These are phyloP conservation scores for Drosophila sechellia DNA, from an alignment of 1,140 invertebrate genomes.

Conservation along the genomic window DNA sequence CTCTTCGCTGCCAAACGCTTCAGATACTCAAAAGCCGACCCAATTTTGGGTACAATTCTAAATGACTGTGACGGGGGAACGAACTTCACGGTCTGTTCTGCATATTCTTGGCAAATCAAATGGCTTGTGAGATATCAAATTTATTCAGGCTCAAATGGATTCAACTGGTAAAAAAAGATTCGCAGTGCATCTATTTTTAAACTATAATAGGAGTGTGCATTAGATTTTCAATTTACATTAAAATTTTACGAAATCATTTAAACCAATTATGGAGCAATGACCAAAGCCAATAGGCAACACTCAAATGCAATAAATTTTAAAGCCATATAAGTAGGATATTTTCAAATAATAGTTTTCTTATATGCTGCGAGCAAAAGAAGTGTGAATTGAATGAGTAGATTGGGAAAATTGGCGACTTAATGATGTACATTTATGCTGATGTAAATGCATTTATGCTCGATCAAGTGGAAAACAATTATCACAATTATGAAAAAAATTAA, in stretches of 20 bases:
- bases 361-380: neutral
- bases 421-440: conserved; percentile 57
- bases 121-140: neutral
- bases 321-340: neutral
- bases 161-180: neutral
- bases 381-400: neutral
- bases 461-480: conserved; percentile 61
- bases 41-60: conserved; percentile 12
- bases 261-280: conserved; percentile 18
- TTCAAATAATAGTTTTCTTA: conserved; percentile 20
- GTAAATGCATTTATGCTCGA: conserved; percentile 51
- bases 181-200: neutral
- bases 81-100: neutral
- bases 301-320: conserved; percentile 30
- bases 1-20: conserved; percentile 25
- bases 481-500: conserved; percentile 32
- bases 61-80: conserved; percentile 5
- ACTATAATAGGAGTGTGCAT: conserved; percentile 9
- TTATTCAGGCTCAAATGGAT: neutral
- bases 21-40: conserved; percentile 12
- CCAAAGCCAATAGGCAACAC: conserved; percentile 23
- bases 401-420: conserved; percentile 16
- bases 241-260: conserved; percentile 20
- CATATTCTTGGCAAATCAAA: conserved; percentile 11
- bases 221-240: conserved; percentile 20